Base-by-base conservation (phyloP, 64 coral and sea anemone genomes). In the Pocillopora damicornis region DNA sequence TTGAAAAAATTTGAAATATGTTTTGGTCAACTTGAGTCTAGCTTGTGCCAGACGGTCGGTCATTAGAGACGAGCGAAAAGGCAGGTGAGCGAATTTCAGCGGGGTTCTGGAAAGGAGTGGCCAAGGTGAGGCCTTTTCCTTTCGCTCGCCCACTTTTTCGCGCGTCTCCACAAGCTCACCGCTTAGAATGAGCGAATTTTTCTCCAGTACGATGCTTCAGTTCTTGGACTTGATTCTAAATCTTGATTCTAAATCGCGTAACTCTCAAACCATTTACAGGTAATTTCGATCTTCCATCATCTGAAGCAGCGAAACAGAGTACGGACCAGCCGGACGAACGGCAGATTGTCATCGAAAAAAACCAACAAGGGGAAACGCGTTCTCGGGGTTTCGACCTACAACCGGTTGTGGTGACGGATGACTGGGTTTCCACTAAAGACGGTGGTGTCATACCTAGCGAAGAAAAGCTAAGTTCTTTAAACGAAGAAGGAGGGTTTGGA, bases 261-360 rank as follows among this genome's bases (percentile, higher is more conserved):
- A 60, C 58, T 85, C 18, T 37, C 8, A 71, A 45, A 69, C 11
- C 76, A 7, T 59, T 77, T 88, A 34, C 73, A 94, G 92, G 74
- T 86, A 89, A 90, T 86, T 86, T 90, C 42, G 76, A 90, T 7
- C 65, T 90, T 16, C 88, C 92, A 35, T 59, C 88, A 17, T 73
- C 66, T 65, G 36, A 66, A 34, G 72, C 63, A 58, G 51, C 87
- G 60, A 94, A 74, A 15, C 88, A 94, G 51, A 77, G 75, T 4
- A 37, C 59, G 16, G 92, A 87, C 14, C 82, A 90, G n/a, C 15
- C 82, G 11, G 75, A 25, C 11, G 45, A 80, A 58, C 66, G 83
- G 13, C 94, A 97, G 81, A 88, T 97, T 56, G 17, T 97, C 13
- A 61, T 97, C 22, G 83, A 97, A 45, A 97, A 97, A 86, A 88